Evolutionary conservation across 2,888 invertebrate genomes (phyloP), one percentile per base, ranked within the genome.

Genomic region (Acrobasis consociella): DNA sequence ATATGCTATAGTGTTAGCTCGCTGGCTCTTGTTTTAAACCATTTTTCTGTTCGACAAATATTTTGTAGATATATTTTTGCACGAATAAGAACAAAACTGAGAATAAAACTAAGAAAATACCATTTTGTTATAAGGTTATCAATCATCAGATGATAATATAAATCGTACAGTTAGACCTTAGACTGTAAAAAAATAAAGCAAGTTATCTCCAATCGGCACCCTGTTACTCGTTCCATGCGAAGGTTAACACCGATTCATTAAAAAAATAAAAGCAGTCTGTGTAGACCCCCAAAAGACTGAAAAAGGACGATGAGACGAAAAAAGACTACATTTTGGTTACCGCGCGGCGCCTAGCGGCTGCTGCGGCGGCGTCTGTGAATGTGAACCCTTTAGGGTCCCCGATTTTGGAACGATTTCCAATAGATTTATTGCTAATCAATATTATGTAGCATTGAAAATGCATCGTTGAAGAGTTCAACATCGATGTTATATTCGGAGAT

Each of bases 181-280:
- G 13, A 13, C 46, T 56, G 13, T 22, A 17, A 46, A 56, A 56
- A 56, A 56, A 56, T 16, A 76, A 77, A 78, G 74, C 70, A 72
- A 77, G 72, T 91, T 91, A 92, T 92, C 91, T 91, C 71, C 83
- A 88, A 91, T 92, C 91, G 83, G 88, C 91, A 91, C 91, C 91
- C 90, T 85, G 89, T 91, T 89, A 89, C 86, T 86, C 85, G 90
- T 89, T 83, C 87, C 84, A 86, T 78, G 86, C 78, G 89, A 90
- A 91, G 91, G 91, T 91, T 91, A 91, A 91, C 91, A 91, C 91
- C 85, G 91, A 90, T 91, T 89, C 89, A 87, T 90, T 91, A 88
- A 91, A 91, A 81, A 91, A 91, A 89, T 77, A 77, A 88, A 80
- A 82, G 59, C 50, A 51, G 60, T 51, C 80, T 78, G 46, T 77